Evolutionary conservation across 2,888 invertebrate species (phyloP).

Genomic region (Drosophila helvetica): DNA sequence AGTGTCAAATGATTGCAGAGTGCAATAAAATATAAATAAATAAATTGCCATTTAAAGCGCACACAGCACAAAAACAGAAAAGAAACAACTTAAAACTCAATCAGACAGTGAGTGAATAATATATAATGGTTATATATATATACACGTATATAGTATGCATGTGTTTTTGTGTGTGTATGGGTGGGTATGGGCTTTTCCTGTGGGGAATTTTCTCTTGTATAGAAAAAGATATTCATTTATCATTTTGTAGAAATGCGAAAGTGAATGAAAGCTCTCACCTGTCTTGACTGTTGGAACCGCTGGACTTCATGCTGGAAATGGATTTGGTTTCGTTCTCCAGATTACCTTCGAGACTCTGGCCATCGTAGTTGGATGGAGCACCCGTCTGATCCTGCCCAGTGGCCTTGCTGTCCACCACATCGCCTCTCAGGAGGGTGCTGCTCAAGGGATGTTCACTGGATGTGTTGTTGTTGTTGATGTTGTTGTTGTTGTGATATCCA

Average conservation of each 20-base stretch:
- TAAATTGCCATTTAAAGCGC: slow-evolving; percentile 41
- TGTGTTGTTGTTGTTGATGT: slow-evolving; percentile 36
- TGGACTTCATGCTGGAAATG: slow-evolving; percentile 91
- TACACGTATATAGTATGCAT: neutral
- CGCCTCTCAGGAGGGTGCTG: slow-evolving; percentile 50
- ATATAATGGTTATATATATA: slow-evolving; percentile 3
- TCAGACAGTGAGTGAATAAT: slow-evolving; percentile 30
- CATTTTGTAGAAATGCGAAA: slow-evolving; percentile 6
- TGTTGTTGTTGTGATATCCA: slow-evolving; percentile 48
- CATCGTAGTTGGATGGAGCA: slow-evolving; percentile 88
- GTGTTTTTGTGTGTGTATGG: neutral
- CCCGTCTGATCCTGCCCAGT: slow-evolving; percentile 57
- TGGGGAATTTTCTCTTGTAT: slow-evolving; percentile 11
- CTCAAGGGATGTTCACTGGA: slow-evolving; percentile 55
- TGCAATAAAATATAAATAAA: slow-evolving; percentile 22
- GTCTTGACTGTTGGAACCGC: slow-evolving; percentile 90
- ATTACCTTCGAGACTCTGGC: slow-evolving; percentile 95
- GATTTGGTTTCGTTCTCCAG: slow-evolving; percentile 96
- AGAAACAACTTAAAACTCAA: slow-evolving; percentile 27
- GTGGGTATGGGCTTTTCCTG: slow-evolving; percentile 35
- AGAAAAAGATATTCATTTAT: slow-evolving; percentile 8
- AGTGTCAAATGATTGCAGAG: neutral
- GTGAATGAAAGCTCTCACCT: slow-evolving; percentile 85
- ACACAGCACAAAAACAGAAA: slow-evolving; percentile 42
- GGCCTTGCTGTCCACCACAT: slow-evolving; percentile 69